phyloP scores from a whole-genome alignment of 1,140 invertebrate species.

The Aricia agestis region DNA sequence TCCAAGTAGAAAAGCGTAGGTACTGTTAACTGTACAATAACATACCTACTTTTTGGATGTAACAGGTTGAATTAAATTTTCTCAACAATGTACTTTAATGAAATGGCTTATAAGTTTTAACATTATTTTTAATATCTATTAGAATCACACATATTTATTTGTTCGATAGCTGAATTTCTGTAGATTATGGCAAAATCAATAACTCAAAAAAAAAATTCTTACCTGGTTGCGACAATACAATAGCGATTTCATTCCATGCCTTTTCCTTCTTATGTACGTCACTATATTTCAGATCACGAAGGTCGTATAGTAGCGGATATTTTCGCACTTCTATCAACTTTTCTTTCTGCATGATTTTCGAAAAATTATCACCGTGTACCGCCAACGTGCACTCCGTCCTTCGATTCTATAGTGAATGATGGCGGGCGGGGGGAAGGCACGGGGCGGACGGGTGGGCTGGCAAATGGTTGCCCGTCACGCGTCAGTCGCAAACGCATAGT shows the following conservation, averaged over 20 bases:
- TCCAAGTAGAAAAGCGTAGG: conserved; percentile 2
- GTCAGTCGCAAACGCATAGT: conserved; percentile 2
- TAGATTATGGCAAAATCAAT: conserved; percentile 10
- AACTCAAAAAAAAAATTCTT: conserved; percentile 14
- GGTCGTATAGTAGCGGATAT: conserved; percentile 28
- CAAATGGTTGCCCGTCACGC: conserved; percentile 1
- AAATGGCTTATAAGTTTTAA: neutral
- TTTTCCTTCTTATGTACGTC: conserved; percentile 25
- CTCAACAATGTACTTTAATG: conserved; percentile 8
- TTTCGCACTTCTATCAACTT: conserved; percentile 29
- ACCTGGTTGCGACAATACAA: conserved; percentile 20
- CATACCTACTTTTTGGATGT: conserved; percentile 13
- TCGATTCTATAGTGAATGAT: conserved; percentile 3
- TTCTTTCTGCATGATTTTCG: conserved; percentile 27
- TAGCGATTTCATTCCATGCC: conserved; percentile 25
- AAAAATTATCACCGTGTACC: conserved; percentile 6
- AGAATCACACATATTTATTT: conserved; percentile 4
- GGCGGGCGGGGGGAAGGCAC: conserved; percentile 1
- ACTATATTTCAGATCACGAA: conserved; percentile 25
- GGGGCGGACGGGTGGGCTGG: conserved; percentile 1
- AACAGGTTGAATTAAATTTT: neutral
- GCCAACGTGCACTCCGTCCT: neutral
- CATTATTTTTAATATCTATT: conserved; percentile 12
- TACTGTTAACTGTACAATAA: conserved; percentile 11
- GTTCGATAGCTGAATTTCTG: neutral